These are phyloP conservation scores for Microtus montanus DNA, from an alignment of 2,113 vertebrate species.

Conservation along the genomic window DNA sequence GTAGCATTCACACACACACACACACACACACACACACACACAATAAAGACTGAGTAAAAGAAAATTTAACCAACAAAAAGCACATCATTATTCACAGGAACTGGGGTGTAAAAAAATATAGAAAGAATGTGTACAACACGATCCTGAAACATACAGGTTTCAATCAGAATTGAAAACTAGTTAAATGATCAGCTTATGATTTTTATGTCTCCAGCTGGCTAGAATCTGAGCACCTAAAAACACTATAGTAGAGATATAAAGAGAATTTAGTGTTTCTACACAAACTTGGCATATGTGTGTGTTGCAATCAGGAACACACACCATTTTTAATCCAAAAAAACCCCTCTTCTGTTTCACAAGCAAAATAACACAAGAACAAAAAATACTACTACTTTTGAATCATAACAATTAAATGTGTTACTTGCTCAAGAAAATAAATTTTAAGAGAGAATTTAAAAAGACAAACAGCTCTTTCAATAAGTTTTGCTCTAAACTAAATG, in stretches of 20 bases:
- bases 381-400: neutral
- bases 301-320: conserved; percentile 34
- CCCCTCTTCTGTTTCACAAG: neutral
- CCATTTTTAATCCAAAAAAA: neutral
- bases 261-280: neutral
- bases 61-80: neutral
- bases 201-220: conserved; percentile 5
- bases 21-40: neutral
- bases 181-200: neutral
- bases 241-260: conserved; percentile 29
- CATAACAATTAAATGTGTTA: conserved; percentile 25
- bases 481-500: neutral
- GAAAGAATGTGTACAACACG: neutral
- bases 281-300: conserved; percentile 5
- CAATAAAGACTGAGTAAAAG: neutral
- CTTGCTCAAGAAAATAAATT: neutral
- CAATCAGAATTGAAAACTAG: conserved; percentile 18
- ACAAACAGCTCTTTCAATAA: conserved; percentile 9
- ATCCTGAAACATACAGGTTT: neutral
- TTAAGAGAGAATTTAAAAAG: conserved; percentile 14
- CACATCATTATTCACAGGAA: neutral
- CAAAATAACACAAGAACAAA: neutral
- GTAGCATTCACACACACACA: neutral
- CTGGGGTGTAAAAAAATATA: neutral
- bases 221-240: conserved; percentile 29